These are phyloP conservation scores for Himalopsyche kuldschensis DNA, from an alignment of 2,888 invertebrate species.

Conservation along the genomic window DNA sequence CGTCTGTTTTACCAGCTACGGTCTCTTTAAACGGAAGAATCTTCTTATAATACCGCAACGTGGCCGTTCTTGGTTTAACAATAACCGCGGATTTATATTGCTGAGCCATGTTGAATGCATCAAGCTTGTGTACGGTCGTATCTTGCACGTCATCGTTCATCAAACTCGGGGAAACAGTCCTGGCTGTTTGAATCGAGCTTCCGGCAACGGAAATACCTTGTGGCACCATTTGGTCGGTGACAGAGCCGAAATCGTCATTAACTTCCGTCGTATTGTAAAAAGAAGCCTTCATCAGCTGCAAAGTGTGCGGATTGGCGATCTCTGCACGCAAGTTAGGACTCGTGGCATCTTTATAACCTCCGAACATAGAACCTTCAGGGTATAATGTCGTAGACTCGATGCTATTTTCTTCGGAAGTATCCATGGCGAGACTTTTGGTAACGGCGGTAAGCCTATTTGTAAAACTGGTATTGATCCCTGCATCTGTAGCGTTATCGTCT, in stretches of 20 bases:
- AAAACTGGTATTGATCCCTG: not conserved
- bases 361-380: slow-evolving; percentile 43
- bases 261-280: slow-evolving; percentile 58
- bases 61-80: slow-evolving; percentile 51
- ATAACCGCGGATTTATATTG: slow-evolving; percentile 33
- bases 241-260: slow-evolving; percentile 45
- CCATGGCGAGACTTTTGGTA: slow-evolving; percentile 48
- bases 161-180: not conserved
- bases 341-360: slow-evolving; percentile 18
- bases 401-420: slow-evolving; percentile 51
- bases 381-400: slow-evolving; percentile 50
- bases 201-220: slow-evolving; percentile 27
- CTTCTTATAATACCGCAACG: slow-evolving; percentile 51
- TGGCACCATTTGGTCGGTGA: slow-evolving; percentile 55
- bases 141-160: not conserved
- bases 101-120: not conserved
- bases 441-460: not conserved
- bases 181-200: not conserved
- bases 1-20: slow-evolving; percentile 51
- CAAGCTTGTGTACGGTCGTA: not conserved
- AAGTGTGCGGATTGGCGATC: slow-evolving; percentile 57
- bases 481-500: not conserved
- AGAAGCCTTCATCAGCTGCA: slow-evolving; percentile 84
- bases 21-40: slow-evolving; percentile 54
- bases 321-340: not conserved